Evolutionary conservation across 2,888 invertebrate genomes (phyloP), one percentile per base, ranked within the genome.

Genomic region (Latrodectus hesperus): DNA sequence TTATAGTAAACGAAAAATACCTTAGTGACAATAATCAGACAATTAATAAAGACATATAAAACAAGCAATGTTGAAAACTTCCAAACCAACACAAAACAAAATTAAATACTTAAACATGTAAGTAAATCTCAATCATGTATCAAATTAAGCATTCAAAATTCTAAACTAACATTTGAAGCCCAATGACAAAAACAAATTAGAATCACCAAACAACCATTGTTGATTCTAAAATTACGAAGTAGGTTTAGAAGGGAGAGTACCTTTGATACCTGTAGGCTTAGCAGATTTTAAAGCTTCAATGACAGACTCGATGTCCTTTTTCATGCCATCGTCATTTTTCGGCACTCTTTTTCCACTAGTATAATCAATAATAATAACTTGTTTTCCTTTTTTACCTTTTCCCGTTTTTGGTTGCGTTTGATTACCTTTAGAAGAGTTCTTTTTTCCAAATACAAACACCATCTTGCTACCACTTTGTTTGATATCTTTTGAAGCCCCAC

Each of bases 321-420:
- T 88, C 82, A 83, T 83, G 10, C 71, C 79, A 16, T 83, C 74
- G 5, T 84, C 80, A 16, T 75, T 79, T 60, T 82, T 87, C 10
- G 87, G 87, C 4, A 51, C 60, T 52, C 71, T 81, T 53, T 88
- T 88, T 0, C 74, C 79, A 2, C 68, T 49, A 49, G 84, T 72
- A 55, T 88, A 88, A 53, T 88, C 88, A 3, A 88, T 64, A 12
- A 88, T 88, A 52, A 88, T 84, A 17, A 88, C 84, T 67, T 88
- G 87, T 38, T 78, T 88, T 60, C 78, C 83, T 60, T 74, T 78
- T 52, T 74, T 83, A n/a, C 51, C 38, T n/a, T 52, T 65, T 17
- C 26, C 53, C 8, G 38, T 16, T n/a, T 22, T 65, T 12, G 84
- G 75, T 64, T 75, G 72, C n/a, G 68, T 12, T 26, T 17, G 14